A percentile compares a stretch with the other conserved stretches of the same genome.
These are phyloP conservation scores for Portunus trituberculatus DNA, from an alignment of 1,140 invertebrate genomes.

Conservation along the genomic window DNA sequence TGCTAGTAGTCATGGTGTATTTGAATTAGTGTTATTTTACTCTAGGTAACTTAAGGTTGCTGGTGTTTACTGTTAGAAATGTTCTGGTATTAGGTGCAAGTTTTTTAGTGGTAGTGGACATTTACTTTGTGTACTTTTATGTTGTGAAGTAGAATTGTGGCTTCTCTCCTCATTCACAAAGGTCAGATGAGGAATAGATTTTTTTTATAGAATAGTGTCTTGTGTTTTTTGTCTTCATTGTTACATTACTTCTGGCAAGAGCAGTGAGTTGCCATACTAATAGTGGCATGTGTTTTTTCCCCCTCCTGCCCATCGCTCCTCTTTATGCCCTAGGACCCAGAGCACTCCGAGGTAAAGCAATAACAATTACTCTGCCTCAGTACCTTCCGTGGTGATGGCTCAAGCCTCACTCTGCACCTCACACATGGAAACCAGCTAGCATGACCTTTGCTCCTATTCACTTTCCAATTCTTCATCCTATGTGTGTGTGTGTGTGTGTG, in stretches of 20 bases:
- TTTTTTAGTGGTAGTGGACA: background rate
- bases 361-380: conserved; percentile 47
- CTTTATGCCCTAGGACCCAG: conserved; percentile 66
- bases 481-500: background rate
- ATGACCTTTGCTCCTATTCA: background rate
- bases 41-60: background rate
- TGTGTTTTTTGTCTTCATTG: background rate
- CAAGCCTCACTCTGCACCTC: background rate
- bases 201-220: background rate
- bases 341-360: conserved; percentile 67
- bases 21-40: background rate
- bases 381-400: conserved; percentile 49
- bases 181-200: background rate
- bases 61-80: background rate
- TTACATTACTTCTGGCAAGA: background rate
- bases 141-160: background rate
- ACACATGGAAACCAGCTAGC: background rate
- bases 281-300: conserved; percentile 70
- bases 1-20: background rate
- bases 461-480: background rate
- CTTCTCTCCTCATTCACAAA: background rate
- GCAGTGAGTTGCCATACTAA: conserved; percentile 60
- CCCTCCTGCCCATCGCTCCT: conserved; percentile 66
- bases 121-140: background rate
- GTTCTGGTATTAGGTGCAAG: background rate